Base-by-base conservation (phyloP, 2,888 invertebrate species). In the Cerceris rybyensis region DNA sequence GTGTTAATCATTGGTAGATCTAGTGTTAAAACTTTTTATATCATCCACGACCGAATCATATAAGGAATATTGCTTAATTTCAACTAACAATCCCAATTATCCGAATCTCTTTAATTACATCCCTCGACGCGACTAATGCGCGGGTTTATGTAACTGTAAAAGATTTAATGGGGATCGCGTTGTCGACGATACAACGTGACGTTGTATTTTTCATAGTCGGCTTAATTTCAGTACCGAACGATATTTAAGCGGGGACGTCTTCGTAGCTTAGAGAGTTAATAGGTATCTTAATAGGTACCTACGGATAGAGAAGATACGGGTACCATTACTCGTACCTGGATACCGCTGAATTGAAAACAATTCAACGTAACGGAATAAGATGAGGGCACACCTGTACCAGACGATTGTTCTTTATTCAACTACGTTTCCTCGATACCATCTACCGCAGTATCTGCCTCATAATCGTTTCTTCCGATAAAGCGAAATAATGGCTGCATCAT, bases 321-420 rank as follows among this genome's bases (percentile, higher is more conserved):
- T 28, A 58, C 58, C 50, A 70, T 75, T 79, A 80, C 39, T 70
- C 41, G 68, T 50, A 46, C 28, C 43, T 54, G 64, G 60, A 54
- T 28, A 70, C 17, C 17, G 68, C 59, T n/a, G 54, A 58, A 73
- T 64, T 69, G 64, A 74, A 84, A 75, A 82, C 71, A 80, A 82
- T 82, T 70, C 71, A 74, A 73, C 55, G 60, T 73, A 70, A 70
- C 78, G 71, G 70, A 75, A 67, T 70, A 70, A 80, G 76, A 73
- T 60, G 70, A 70, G 42, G 64, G 70, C 70, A 74, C 71, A 81
- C 79, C 73, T 80, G 77, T 77, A 68, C 60, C 60, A 57, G 61
- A 57, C 75, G 60, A 82, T 82, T 80, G 73, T 84, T 83, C 67
- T 76, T 70, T 72, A 69, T 83, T 61, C 74, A 7, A 28, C 63